Percentiles rank a stretch among this genome's conserved stretches.
Conservation (phyloP, 2,888 invertebrate genomes). For the Patella caerulea region DNA sequence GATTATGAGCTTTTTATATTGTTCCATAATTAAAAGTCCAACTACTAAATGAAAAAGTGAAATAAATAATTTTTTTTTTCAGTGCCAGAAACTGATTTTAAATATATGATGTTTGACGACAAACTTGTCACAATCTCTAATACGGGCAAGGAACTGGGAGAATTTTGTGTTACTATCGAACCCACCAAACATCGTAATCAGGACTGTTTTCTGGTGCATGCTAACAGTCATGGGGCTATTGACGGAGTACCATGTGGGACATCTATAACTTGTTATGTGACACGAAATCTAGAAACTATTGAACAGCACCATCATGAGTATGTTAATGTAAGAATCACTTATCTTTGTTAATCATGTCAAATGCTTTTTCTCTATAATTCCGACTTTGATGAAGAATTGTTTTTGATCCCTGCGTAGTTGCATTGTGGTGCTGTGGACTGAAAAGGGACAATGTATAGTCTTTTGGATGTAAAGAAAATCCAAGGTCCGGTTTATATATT, state of each 20-base stretch:
- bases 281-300: slow-evolving; percentile 66
- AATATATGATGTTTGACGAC: slow-evolving; percentile 68
- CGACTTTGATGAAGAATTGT: no score
- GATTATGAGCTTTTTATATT: slow-evolving; percentile 1
- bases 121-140: slow-evolving; percentile 68
- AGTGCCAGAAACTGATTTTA: slow-evolving; percentile 66
- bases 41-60: background rate
- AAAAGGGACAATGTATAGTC: no score
- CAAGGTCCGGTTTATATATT: no score
- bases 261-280: slow-evolving; percentile 68
- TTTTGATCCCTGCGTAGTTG: no score
- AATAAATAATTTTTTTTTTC: slow-evolving; percentile 21
- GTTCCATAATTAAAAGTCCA: background rate
- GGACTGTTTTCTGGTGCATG: slow-evolving; percentile 69
- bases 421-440: no score
- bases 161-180: slow-evolving; percentile 66
- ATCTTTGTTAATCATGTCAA: background rate
- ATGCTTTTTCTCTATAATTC: no score
- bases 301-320: slow-evolving; percentile 72
- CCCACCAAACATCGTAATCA: slow-evolving; percentile 57
- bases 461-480: no score
- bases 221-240: slow-evolving; percentile 70
- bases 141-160: slow-evolving; percentile 69
- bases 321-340: slow-evolving; percentile 63
- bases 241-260: slow-evolving; percentile 72